Evolutionary conservation across 2,797 vertebrate species (phyloP).

Genomic region (Scleropages formosus): DNA sequence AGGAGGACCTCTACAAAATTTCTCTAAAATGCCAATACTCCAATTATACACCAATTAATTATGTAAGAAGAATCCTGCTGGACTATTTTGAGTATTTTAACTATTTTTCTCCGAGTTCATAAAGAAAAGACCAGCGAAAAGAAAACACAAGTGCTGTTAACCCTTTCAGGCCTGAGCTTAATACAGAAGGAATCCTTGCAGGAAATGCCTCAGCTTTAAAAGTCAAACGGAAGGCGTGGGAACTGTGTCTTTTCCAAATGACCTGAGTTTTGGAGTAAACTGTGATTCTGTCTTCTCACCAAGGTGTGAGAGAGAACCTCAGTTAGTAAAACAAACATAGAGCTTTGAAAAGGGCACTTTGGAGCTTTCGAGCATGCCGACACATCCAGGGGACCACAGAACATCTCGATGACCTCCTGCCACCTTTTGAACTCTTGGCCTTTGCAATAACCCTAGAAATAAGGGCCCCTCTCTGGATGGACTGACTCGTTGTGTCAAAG

Average conservation of each 20-base stretch:
- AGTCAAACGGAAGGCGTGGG: too few relatives aligned
- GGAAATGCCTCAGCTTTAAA: too few relatives aligned
- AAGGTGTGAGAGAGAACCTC: constrained; percentile 21
- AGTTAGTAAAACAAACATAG: constrained; percentile 17
- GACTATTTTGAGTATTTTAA: not conserved
- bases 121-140: not conserved
- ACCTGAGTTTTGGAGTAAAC: constrained; percentile 13
- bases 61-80: not conserved
- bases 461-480: not conserved
- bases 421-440: not conserved
- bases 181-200: not conserved
- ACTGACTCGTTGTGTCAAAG: not conserved
- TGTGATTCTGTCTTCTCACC: not conserved
- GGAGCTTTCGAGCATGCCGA: not conserved
- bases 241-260: not conserved
- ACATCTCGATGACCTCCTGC: not conserved
- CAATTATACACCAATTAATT: not conserved
- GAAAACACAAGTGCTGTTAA: not conserved
- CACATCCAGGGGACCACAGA: constrained; percentile 4
- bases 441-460: not conserved
- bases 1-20: not conserved
- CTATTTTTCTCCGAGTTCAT: not conserved
- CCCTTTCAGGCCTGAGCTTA: not conserved
- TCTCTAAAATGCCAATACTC: not conserved
- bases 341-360: not conserved